Evolutionary conservation across 2,888 invertebrate genomes (phyloP).

Genomic region (Drosophila anomalata): DNA sequence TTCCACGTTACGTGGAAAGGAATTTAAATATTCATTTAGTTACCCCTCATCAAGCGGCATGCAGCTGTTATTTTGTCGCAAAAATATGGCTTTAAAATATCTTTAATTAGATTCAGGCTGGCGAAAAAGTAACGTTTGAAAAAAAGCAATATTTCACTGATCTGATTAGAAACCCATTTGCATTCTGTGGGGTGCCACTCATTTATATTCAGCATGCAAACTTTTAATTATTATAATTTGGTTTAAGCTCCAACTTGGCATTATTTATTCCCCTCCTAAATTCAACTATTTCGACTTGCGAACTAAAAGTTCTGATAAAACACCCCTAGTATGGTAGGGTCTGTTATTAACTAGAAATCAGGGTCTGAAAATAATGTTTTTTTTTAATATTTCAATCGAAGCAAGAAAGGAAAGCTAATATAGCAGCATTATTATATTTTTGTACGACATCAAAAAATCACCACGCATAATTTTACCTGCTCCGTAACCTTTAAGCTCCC

Average conservation of each 20-base stretch:
- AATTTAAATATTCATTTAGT: conserved; percentile 5
- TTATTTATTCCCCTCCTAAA: no score
- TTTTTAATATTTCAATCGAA: no score
- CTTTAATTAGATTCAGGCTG: background rate
- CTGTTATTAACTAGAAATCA: no score
- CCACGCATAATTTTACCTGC: no score
- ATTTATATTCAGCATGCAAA: background rate
- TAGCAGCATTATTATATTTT: no score
- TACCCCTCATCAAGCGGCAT: background rate
- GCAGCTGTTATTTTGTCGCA: background rate
- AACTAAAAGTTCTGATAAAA: no score
- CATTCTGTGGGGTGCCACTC: background rate
- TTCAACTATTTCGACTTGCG: no score
- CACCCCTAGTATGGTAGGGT: no score
- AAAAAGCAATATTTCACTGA: background rate
- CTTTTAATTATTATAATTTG: background rate
- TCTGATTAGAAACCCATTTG: background rate
- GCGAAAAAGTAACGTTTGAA: background rate
- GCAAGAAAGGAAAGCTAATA: no score
- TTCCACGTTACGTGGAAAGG: background rate
- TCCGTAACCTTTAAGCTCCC: no score
- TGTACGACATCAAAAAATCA: no score
- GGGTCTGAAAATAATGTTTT: no score
- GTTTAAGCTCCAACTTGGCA: background rate
- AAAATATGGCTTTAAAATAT: background rate